These are phyloP conservation scores for Hetaerina americana DNA, from an alignment of 1,140 invertebrate species.

Conservation along the genomic window DNA sequence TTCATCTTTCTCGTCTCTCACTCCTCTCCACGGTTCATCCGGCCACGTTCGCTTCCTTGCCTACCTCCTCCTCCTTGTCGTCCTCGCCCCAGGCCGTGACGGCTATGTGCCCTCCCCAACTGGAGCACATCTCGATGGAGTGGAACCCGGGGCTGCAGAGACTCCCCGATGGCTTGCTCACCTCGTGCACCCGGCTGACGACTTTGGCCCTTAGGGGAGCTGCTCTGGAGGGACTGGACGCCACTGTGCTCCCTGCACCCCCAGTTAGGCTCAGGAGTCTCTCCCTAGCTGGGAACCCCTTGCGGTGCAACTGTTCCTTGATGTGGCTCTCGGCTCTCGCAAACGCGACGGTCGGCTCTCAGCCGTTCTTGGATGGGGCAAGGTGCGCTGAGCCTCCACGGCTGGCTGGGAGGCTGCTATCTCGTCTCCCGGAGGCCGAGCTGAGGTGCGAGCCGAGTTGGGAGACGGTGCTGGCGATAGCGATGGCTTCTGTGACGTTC, in stretches of 20 bases:
- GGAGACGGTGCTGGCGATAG: neutral
- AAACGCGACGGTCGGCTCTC: neutral
- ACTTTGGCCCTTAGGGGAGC: constrained; percentile 58
- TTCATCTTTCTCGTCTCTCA: neutral
- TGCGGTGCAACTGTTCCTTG: constrained; percentile 75
- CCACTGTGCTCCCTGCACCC: constrained; percentile 65
- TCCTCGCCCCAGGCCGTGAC: neutral
- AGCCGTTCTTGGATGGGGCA: neutral
- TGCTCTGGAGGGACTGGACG: constrained; percentile 53
- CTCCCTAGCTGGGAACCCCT: constrained; percentile 63
- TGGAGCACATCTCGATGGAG: constrained; percentile 50
- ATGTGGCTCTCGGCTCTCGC: constrained; percentile 71
- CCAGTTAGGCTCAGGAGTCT: constrained; percentile 55
- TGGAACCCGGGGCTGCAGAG: constrained; percentile 54
- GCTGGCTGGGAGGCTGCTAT: neutral
- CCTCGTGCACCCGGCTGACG: constrained; percentile 57
- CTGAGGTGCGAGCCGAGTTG: neutral
- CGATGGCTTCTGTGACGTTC: neutral
- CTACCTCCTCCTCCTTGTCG: neutral
- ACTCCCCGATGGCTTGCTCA: constrained; percentile 56
- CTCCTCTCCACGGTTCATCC: neutral
- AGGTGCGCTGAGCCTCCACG: neutral
- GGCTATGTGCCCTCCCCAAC: constrained; percentile 14
- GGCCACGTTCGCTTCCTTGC: constrained; percentile 1
- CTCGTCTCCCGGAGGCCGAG: neutral